These are phyloP conservation scores for Anorthoa munda DNA, from an alignment of 2,888 invertebrate species.

Conservation along the genomic window DNA sequence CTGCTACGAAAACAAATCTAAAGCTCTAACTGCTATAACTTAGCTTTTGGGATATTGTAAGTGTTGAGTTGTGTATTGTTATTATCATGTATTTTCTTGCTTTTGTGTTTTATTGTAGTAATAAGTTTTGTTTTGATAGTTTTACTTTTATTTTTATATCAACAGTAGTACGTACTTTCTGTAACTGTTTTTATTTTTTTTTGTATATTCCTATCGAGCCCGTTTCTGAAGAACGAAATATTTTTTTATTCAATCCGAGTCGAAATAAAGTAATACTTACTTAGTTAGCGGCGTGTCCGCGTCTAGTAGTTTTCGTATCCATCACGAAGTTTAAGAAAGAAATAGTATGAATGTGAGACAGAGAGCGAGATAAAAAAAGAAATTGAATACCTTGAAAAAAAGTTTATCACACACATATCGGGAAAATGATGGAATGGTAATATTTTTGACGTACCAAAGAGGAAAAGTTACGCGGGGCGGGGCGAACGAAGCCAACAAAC, in stretches of 20 bases:
- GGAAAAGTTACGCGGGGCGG: conserved; percentile 88
- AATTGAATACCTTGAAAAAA: conserved; percentile 46
- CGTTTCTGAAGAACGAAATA: neutral
- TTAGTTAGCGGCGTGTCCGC: conserved; percentile 11
- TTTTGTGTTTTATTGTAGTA: conserved; percentile 22
- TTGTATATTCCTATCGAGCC: neutral
- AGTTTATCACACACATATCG: conserved; percentile 65
- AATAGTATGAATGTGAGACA: conserved; percentile 17
- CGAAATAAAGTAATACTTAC: neutral
- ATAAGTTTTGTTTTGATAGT: conserved; percentile 39
- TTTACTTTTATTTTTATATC: conserved; percentile 7
- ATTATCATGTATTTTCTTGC: conserved; percentile 4
- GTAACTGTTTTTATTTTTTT: neutral
- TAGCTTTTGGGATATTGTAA: conserved; percentile 84
- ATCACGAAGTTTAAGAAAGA: conserved; percentile 25
- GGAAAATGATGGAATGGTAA: conserved; percentile 77
- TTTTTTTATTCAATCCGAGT: neutral
- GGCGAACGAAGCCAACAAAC: conserved; percentile 83
- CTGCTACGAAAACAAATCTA: conserved; percentile 88
- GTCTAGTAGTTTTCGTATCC: conserved; percentile 8
- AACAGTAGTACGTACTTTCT: neutral
- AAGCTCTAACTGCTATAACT: conserved; percentile 74
- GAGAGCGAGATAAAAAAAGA: conserved; percentile 45
- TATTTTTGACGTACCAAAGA: conserved; percentile 86
- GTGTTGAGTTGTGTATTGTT: conserved; percentile 68